These are phyloP conservation scores for Meandrusa payeni DNA, from an alignment of 2,888 invertebrate species.

Conservation along the genomic window DNA sequence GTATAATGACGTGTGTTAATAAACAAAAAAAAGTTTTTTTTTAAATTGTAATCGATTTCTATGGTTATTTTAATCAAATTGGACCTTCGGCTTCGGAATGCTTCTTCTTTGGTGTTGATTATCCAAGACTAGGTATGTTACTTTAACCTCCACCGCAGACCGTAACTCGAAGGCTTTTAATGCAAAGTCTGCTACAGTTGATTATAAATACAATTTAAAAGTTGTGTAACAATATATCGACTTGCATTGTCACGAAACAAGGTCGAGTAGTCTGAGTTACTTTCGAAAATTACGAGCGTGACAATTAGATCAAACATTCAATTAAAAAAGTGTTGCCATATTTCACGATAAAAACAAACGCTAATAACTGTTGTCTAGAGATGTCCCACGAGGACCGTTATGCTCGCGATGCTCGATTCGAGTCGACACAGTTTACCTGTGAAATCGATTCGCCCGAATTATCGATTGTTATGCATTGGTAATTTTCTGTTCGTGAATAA, in stretches of 20 bases:
- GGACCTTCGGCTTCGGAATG: too few relatives aligned
- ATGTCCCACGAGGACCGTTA: slow-evolving; percentile 20
- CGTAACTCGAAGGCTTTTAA: too few relatives aligned
- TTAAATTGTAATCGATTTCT: too few relatives aligned
- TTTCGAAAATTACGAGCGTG: slow-evolving; percentile 12
- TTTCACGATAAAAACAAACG: slow-evolving; percentile 13
- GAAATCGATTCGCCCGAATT: slow-evolving; percentile 17
- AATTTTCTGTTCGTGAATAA: too few relatives aligned
- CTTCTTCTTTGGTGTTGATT: too few relatives aligned
- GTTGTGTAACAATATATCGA: slow-evolving; percentile 1
- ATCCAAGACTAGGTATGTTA: too few relatives aligned
- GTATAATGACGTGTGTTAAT: too few relatives aligned
- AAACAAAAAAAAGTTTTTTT: too few relatives aligned
- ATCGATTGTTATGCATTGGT: slow-evolving; percentile 13
- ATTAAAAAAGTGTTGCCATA: neutral
- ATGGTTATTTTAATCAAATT: too few relatives aligned
- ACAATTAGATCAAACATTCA: slow-evolving; percentile 13
- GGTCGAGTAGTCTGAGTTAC: neutral
- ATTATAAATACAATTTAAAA: too few relatives aligned
- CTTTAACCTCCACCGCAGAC: too few relatives aligned
- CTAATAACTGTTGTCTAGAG: slow-evolving; percentile 5
- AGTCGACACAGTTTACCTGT: slow-evolving; percentile 18
- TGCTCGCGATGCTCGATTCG: slow-evolving; percentile 15
- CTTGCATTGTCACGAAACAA: slow-evolving; percentile 6
- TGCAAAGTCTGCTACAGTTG: too few relatives aligned